Conservation (phyloP, 2,888 invertebrate genomes). For the Epinotia ramella region DNA sequence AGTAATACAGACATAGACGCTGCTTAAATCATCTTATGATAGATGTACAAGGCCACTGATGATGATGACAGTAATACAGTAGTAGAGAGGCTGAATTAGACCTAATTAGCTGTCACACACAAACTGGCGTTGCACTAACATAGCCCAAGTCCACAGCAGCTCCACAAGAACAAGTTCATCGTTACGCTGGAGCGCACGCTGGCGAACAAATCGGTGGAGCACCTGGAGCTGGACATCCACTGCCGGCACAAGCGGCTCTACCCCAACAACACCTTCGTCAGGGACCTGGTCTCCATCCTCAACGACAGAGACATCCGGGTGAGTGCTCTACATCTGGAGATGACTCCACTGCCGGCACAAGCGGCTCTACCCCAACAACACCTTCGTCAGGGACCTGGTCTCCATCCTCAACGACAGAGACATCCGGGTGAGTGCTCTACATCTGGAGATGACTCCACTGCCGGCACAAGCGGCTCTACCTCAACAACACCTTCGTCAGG, state of each 20-base stretch:
- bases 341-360: neutral
- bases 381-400: neutral
- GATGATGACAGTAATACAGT: no score
- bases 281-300: conserved; percentile 73
- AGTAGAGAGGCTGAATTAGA: no score
- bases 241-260: conserved; percentile 66
- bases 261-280: conserved; percentile 75
- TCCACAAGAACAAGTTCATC: conserved; percentile 73
- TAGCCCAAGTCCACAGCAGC: conserved; percentile 28
- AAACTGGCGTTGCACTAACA: neutral
- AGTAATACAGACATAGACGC: no score
- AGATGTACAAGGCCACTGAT: no score
- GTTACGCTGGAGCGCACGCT: conserved; percentile 62
- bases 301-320: conserved; percentile 65
- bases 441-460: no score
- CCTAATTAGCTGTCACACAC: no score
- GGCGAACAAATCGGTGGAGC: conserved; percentile 63
- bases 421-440: no score
- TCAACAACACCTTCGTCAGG: no score
- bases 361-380: neutral
- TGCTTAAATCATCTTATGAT: no score
- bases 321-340: neutral
- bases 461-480: no score
- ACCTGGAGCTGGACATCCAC: conserved; percentile 71
- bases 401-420: no score